Percentiles rank a stretch among this genome's conserved stretches.
These are phyloP conservation scores for Maniola hyperantus DNA, from an alignment of 2,888 invertebrate genomes.

Conservation along the genomic window DNA sequence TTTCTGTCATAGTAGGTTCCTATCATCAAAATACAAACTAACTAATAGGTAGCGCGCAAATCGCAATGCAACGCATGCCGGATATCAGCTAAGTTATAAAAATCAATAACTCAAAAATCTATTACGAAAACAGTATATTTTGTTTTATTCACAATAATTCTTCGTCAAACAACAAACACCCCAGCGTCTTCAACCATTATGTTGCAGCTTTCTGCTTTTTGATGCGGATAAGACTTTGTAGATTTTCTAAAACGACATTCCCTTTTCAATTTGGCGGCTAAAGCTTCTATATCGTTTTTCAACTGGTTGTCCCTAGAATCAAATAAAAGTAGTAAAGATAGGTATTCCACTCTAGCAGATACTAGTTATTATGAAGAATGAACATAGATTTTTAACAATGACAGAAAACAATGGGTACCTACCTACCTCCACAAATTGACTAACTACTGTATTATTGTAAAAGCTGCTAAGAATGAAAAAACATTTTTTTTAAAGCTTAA, in stretches of 20 bases:
- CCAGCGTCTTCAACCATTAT: conserved; percentile 62
- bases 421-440: too few relatives aligned
- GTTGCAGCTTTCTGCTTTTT: conserved; percentile 58
- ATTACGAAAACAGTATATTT: neutral
- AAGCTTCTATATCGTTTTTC: conserved; percentile 54
- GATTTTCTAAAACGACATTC: conserved; percentile 49
- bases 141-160: neutral
- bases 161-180: conserved; percentile 56
- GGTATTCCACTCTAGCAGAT: too few relatives aligned
- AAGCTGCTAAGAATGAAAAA: too few relatives aligned
- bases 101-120: conserved; percentile 3
- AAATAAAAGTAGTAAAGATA: conserved; percentile 5
- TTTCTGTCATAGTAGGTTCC: too few relatives aligned
- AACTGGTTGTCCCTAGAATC: conserved; percentile 59
- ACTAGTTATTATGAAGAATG: neutral
- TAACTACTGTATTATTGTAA: too few relatives aligned
- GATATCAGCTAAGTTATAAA: neutral
- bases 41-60: too few relatives aligned
- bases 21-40: too few relatives aligned
- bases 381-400: too few relatives aligned
- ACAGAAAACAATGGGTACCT: too few relatives aligned
- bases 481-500: too few relatives aligned
- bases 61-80: too few relatives aligned
- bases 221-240: conserved; percentile 36
- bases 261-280: conserved; percentile 57